Evolutionary conservation across 1,140 invertebrate genomes (phyloP).

Genomic region (Hyles vespertilio): DNA sequence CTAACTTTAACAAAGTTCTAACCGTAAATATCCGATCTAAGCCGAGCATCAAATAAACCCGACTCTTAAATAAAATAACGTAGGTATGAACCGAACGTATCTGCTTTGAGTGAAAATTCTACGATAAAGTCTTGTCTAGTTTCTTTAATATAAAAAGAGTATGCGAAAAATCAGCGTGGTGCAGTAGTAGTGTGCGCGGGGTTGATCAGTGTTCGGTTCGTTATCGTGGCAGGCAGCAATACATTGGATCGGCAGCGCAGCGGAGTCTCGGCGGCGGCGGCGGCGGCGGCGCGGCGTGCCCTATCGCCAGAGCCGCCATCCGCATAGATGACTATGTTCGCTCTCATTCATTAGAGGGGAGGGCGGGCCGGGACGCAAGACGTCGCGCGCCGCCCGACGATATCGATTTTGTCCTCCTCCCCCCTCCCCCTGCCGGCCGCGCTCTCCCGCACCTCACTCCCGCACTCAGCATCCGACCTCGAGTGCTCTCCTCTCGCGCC

Average conservation of each 20-base stretch:
- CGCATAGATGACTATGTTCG: slow-evolving; percentile 70
- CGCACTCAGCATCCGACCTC: slow-evolving; percentile 71
- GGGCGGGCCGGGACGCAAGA: slow-evolving; percentile 51
- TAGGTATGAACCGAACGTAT: too few species aligned
- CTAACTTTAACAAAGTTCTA: too few species aligned
- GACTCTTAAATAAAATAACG: too few species aligned
- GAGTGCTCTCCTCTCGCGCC: slow-evolving; percentile 70
- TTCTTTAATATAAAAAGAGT: slow-evolving; percentile 1
- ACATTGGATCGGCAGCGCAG: slow-evolving; percentile 35
- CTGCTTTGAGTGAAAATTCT: too few species aligned
- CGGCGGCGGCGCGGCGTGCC: slow-evolving; percentile 41
- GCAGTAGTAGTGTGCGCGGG: slow-evolving; percentile 24
- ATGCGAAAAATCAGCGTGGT: background rate
- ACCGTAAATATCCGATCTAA: too few species aligned
- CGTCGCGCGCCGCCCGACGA: slow-evolving; percentile 67
- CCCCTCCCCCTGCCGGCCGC: slow-evolving; percentile 55
- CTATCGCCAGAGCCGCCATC: slow-evolving; percentile 59
- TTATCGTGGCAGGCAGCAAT: slow-evolving; percentile 47
- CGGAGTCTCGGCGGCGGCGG: slow-evolving; percentile 36
- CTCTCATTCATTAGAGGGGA: slow-evolving; percentile 72
- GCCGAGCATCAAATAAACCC: too few species aligned
- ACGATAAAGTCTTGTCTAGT: too few species aligned
- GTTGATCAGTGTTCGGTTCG: slow-evolving; percentile 43
- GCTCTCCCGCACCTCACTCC: slow-evolving; percentile 46
- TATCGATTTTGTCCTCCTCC: slow-evolving; percentile 73